Evolutionary conservation across 2,797 vertebrate genomes (phyloP), one percentile per base, ranked within the genome.

Genomic region (Syndactyla subalaris): DNA sequence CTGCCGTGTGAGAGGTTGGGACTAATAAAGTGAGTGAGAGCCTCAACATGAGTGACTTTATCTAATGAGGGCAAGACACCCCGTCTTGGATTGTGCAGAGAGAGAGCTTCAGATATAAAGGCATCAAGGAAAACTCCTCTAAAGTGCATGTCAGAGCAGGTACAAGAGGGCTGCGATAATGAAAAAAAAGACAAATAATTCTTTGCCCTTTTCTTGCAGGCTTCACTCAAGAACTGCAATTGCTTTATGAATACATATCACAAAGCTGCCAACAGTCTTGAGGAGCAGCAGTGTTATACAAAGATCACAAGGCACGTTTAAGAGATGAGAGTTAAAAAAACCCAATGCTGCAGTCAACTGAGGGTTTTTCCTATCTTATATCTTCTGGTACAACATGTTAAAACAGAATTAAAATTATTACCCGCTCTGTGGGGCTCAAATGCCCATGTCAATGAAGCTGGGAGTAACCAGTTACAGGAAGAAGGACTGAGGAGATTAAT

Each of bases 161-260:
- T 39, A 92, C 68, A 46, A 57, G 68, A 88, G 65, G 68, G 68
- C 72, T 5, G 1, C 0, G 49, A 54, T 83, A 89, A 95, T 46
- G 87, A 68, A 88, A 88, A 85, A 71, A 71, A 89, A 91, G 84
- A 85, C 90, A 96, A 96, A 91, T 79, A 89, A 92, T 85, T 83
- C 88, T 85, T 77, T 94, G 96, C 86, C 93, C 89, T 93, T 95
- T 91, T 65, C 93, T 81, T 45, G 54, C 75, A 89, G 78, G 61
- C 91, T 92, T 96, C 92, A 81, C 59, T 93, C 20, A 38, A 93
- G 78, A 72, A 38, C 61, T 62, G 87, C 78, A 58, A 75, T 13
- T 43, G 85, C 92, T 93, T 92, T 75, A 16, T 80, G 83, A 93
- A 88, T 77, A 46, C 46, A 4, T 54, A 72, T 68, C 65, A 66